Evolutionary conservation across 2,888 invertebrate genomes (phyloP).

Genomic region (Hydriomena furcata): DNA sequence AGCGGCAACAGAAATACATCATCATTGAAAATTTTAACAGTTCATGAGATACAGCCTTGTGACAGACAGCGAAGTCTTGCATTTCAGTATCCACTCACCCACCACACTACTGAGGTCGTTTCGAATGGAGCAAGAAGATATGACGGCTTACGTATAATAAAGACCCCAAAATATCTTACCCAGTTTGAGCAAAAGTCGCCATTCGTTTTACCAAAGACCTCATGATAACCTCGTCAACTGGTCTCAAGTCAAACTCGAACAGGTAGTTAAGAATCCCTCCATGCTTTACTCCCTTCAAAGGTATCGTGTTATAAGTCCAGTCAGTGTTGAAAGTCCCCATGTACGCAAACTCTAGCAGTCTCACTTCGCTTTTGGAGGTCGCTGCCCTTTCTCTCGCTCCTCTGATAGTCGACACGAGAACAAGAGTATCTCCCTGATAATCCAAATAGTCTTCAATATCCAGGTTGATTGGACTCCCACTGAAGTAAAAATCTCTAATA

Average conservation of each 20-base stretch:
- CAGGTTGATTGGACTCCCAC: constrained; percentile 48
- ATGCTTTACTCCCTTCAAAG: constrained; percentile 61
- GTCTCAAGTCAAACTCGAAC: constrained; percentile 57
- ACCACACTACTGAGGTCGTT: too few relatives aligned
- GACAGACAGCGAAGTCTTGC: too few relatives aligned
- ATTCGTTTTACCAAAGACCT: constrained; percentile 50
- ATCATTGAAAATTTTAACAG: too few relatives aligned
- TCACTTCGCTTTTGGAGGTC: constrained; percentile 53
- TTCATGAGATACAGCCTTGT: too few relatives aligned
- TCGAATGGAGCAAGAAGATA: too few relatives aligned
- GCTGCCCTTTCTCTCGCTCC: constrained; percentile 57
- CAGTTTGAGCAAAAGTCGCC: constrained; percentile 54
- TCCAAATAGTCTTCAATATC: constrained; percentile 65
- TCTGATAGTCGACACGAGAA: constrained; percentile 59
- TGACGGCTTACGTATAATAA: too few relatives aligned
- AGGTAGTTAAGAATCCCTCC: constrained; percentile 66
- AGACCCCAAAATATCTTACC: constrained; percentile 62
- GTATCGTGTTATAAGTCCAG: constrained; percentile 59
- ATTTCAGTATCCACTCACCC: too few relatives aligned
- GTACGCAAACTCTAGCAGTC: constrained; percentile 63
- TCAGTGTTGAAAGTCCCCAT: constrained; percentile 58
- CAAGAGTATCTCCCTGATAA: constrained; percentile 66
- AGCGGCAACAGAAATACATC: too few relatives aligned
- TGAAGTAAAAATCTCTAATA: constrained; percentile 62
- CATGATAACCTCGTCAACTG: constrained; percentile 44